Conservation (phyloP, 2,888 invertebrate species). For the Argyresthia albistria region DNA sequence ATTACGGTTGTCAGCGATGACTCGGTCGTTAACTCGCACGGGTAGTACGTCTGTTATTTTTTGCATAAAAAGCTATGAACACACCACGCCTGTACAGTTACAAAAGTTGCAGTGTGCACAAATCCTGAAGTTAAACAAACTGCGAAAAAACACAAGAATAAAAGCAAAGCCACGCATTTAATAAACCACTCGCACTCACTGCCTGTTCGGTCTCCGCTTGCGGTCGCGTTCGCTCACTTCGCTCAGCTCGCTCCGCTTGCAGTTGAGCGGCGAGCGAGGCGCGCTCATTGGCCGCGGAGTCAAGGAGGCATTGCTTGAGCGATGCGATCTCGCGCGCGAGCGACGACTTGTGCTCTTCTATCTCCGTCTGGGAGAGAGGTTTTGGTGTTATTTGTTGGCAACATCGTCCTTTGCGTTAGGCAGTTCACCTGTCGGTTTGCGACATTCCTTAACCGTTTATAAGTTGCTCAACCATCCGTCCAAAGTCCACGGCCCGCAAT, state of each 20-base stretch:
- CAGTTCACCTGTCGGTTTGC: no score
- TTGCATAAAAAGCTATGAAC: no score
- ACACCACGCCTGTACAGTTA: no score
- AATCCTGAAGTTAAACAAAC: not conserved
- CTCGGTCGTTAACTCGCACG: no score
- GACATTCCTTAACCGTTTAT: no score
- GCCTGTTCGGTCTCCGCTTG: constrained; percentile 46
- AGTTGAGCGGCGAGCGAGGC: constrained; percentile 31
- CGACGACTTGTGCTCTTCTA: constrained; percentile 53
- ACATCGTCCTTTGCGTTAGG: no score
- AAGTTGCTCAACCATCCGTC: no score
- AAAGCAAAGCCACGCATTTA: not conserved
- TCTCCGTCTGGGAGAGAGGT: constrained; percentile 41
- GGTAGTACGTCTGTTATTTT: no score
- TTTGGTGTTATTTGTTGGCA: not conserved
- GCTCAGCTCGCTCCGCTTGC: constrained; percentile 14
- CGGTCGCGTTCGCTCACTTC: constrained; percentile 16
- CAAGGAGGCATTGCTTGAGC: constrained; percentile 41
- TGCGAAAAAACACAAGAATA: not conserved
- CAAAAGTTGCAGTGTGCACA: not conserved
- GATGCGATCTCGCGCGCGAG: constrained; percentile 48
- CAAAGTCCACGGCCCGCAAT: no score
- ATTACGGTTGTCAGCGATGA: no score
- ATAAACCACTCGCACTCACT: constrained; percentile 26
- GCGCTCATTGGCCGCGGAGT: constrained; percentile 26